A percentile compares a stretch with the other conserved stretches of the same genome.
phyloP scores from a whole-genome alignment of 2,888 invertebrate species.

The Caenorhabditis japonica region DNA sequence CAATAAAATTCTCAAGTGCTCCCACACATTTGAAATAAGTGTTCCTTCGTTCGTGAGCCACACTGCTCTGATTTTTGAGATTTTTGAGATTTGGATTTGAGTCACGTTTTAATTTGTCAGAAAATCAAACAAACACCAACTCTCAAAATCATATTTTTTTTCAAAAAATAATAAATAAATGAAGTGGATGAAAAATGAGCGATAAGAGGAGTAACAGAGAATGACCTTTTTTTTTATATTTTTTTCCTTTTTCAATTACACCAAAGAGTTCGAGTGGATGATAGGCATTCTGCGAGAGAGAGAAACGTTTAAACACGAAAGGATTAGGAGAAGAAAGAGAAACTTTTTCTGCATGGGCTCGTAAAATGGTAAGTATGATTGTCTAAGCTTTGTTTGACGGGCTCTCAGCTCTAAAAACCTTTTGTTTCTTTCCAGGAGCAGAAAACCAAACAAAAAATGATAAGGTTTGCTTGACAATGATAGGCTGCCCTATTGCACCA shows the following conservation, averaged over 20 bases:
- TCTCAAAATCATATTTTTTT: not conserved
- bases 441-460: constrained; percentile 14
- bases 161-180: not conserved
- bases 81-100: constrained; percentile 13
- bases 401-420: constrained; percentile 3
- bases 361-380: not conserved
- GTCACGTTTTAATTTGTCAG: too few relatives aligned
- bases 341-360: constrained; percentile 1
- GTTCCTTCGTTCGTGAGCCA: constrained; percentile 13
- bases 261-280: constrained; percentile 8
- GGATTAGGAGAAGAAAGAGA: not conserved
- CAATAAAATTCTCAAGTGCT: constrained; percentile 19
- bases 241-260: too few relatives aligned
- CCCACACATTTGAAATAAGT: constrained; percentile 10
- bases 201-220: constrained; percentile 15
- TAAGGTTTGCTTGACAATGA: not conserved
- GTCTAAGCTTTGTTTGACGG: constrained; percentile 3
- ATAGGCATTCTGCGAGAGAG: constrained; percentile 1
- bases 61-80: not conserved
- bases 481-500: too few relatives aligned
- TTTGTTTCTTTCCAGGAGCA: constrained; percentile 10
- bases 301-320: not conserved
- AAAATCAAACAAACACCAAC: too few relatives aligned
- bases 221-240: constrained; percentile 25
- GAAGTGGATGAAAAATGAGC: constrained; percentile 25